Conservation (phyloP, 2,113 vertebrate species). For the Rhynchopsitta pachyrhyncha region DNA sequence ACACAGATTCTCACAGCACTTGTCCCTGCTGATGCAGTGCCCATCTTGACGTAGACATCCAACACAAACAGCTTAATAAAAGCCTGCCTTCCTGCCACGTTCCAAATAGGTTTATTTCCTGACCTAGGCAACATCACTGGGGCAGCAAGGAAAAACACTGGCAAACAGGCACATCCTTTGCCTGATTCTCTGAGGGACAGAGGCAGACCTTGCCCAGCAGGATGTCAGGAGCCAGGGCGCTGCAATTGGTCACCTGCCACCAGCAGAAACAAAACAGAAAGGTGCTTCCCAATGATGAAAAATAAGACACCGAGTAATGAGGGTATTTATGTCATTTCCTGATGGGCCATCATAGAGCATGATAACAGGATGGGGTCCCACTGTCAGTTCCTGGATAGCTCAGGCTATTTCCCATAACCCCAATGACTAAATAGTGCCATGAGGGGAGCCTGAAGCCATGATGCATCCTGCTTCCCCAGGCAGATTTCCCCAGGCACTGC, state of each 20-base stretch:
- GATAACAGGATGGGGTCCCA: conserved; percentile 74
- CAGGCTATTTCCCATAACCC: conserved; percentile 66
- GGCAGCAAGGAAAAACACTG: conserved; percentile 41
- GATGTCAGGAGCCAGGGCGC: conserved; percentile 46
- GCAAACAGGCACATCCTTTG: conserved; percentile 38
- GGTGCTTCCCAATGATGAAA: conserved; percentile 46
- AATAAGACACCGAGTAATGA: conserved; percentile 12
- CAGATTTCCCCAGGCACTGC: conserved; percentile 5
- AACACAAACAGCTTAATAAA: background rate
- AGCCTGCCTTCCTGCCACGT: conserved; percentile 62
- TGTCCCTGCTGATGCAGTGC: background rate
- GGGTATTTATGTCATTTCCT: conserved; percentile 71
- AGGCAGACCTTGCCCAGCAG: conserved; percentile 37
- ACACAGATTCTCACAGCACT: background rate
- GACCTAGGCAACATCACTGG: conserved; percentile 34
- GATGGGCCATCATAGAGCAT: conserved; percentile 41
- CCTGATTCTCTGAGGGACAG: conserved; percentile 32
- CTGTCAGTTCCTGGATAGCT: conserved; percentile 67
- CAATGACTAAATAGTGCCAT: conserved; percentile 13
- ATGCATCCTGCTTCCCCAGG: conserved; percentile 55
- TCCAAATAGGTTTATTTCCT: conserved; percentile 60
- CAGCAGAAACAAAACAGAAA: conserved; percentile 48
- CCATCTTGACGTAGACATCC: background rate
- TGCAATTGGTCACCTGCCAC: background rate
- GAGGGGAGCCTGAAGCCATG: background rate